Evolutionary conservation across 2,888 invertebrate genomes (phyloP), one percentile per base, ranked within the genome.

Genomic region (Anaspis maculata): DNA sequence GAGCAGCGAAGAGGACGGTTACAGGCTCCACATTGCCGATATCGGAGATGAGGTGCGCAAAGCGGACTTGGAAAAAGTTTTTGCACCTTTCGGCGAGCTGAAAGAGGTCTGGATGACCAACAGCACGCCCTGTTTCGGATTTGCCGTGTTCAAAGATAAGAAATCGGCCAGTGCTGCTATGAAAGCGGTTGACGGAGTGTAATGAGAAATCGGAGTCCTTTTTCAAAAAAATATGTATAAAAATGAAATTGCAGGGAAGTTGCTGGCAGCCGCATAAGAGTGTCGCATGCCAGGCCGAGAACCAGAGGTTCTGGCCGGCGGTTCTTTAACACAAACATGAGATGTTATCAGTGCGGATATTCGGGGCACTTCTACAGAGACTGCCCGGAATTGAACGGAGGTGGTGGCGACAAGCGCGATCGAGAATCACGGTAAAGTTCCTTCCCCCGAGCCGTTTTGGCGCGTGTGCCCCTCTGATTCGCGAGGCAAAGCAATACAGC

Each of bases 61-160:
- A 48, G 54, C 65, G 21, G 73, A 74, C 46, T 54, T 75, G 41
- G 70, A 71, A 46, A 67, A 67, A 46, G 57, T 67, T 2, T 75
- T 73, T 56, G 63, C 69, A 15, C 71, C 70, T 39, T 74, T 66
- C 54, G 75, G 74, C 2, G 61, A 60, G 12, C 46, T 74, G 11
- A 63, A 66, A 41, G 75, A 75, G 50, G 66, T 74, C 3, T 75
- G 74, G 74, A 65, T 75, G 56, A 74, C 74, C 1, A 67, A 69
- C 41, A 73, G 71, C 44, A 71, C 73, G 6, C 75, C 74, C 1
- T 73, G 73, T 48, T 75, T 74, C 63, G 74, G 74, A n/a, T 74
- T 75, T 61, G 68, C 73, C 29, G 73, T 73, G 6, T 75, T 62
- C 54, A 69, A 69, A 48, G 66, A 69, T 41, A 68, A 67, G 45